Conservation (phyloP, 2,888 invertebrate genomes). For the Teinopalpus imperialis region DNA sequence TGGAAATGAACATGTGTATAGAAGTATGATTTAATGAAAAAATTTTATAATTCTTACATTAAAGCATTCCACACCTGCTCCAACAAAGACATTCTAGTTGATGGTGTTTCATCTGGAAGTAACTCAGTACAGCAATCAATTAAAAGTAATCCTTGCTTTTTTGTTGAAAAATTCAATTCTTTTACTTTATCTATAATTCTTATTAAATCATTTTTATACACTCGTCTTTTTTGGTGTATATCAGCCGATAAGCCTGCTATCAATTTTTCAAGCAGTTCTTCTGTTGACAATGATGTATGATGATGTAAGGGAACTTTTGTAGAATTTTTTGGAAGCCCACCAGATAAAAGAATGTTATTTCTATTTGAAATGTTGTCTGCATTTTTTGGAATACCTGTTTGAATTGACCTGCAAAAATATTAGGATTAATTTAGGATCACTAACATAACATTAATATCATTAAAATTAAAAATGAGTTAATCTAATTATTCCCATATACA, state of each 20-base stretch:
- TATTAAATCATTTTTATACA: slow-evolving; percentile 69
- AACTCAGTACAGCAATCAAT: slow-evolving; percentile 81
- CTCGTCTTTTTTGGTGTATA: slow-evolving; percentile 66
- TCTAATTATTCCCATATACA: too few species aligned
- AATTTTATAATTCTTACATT: slow-evolving; percentile 55
- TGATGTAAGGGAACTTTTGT: neutral
- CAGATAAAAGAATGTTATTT: neutral
- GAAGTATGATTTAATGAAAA: too few species aligned
- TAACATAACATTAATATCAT: too few species aligned
- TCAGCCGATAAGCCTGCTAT: slow-evolving; percentile 61
- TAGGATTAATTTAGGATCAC: too few species aligned
- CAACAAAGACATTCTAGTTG: slow-evolving; percentile 70
- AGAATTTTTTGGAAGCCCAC: neutral
- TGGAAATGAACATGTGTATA: too few species aligned
- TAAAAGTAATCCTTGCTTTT: slow-evolving; percentile 70
- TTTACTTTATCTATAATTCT: slow-evolving; percentile 58
- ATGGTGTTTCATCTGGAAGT: slow-evolving; percentile 72
- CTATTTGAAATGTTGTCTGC: slow-evolving; percentile 12
- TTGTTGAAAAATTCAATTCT: slow-evolving; percentile 61
- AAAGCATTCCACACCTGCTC: slow-evolving; percentile 80
- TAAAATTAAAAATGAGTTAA: too few species aligned
- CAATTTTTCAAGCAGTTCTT: slow-evolving; percentile 63
- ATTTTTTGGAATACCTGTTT: slow-evolving; percentile 13
- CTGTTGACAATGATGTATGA: slow-evolving; percentile 34
- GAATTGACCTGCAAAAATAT: slow-evolving; percentile 25